Conservation (phyloP, 2,113 vertebrate species). For the Ciconia stormi region DNA sequence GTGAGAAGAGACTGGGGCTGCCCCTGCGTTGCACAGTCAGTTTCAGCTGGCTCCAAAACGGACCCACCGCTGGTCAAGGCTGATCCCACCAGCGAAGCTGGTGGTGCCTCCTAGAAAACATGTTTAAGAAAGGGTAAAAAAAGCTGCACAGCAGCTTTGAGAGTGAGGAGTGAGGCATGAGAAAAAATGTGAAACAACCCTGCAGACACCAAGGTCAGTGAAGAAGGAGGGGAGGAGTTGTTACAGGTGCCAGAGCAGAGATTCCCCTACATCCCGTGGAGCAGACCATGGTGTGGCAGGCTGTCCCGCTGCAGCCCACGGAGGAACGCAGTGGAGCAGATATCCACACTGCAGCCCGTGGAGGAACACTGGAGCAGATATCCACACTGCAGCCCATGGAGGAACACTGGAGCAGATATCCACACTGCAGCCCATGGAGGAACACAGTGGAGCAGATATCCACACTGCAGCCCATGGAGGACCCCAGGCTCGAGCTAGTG, state of each 20-base stretch:
- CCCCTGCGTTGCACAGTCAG: not conserved
- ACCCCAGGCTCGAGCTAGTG: not conserved
- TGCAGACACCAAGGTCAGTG: not conserved
- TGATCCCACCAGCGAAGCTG: not conserved
- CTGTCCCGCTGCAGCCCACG: not conserved
- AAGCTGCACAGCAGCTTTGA: not conserved
- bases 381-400: not conserved
- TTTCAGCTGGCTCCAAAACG: not conserved
- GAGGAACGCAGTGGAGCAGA: not conserved
- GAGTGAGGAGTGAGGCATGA: not conserved
- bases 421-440: not conserved
- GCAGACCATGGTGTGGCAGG: not conserved
- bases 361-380: not conserved
- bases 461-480: not conserved
- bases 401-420: not conserved
- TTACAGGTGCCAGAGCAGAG: not conserved
- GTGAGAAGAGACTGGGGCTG: not conserved
- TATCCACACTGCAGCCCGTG: not conserved
- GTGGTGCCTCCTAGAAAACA: not conserved
- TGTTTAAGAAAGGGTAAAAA: not conserved
- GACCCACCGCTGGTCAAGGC: not conserved
- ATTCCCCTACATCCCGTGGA: not conserved
- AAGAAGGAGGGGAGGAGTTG: not conserved
- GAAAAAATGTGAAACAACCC: not conserved
- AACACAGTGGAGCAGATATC: not conserved